phyloP scores from a whole-genome alignment of 2,888 invertebrate genomes.

The Capitulum mitella region DNA sequence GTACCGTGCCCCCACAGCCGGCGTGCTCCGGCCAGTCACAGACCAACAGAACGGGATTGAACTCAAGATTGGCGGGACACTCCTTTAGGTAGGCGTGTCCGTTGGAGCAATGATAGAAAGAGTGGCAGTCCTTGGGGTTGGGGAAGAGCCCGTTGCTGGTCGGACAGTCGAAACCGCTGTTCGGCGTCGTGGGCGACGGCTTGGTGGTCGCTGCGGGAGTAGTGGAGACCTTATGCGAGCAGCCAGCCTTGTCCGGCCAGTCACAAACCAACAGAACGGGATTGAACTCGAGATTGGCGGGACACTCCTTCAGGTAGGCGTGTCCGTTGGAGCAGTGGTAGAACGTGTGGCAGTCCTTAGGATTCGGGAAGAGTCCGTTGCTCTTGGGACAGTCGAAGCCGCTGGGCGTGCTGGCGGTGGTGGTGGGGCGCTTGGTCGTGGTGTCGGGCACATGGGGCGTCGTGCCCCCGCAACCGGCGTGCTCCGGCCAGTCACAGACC shows the following conservation, averaged over 20 bases:
- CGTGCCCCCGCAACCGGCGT: background rate
- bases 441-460: background rate
- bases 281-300: conserved; percentile 34
- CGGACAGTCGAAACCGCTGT: conserved; percentile 25
- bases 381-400: conserved; percentile 27
- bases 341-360: conserved; percentile 33
- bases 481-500: background rate
- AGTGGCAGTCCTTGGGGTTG: conserved; percentile 33
- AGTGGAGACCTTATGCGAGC: background rate
- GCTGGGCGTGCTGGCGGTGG: background rate
- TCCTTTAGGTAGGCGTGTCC: conserved; percentile 29
- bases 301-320: conserved; percentile 33
- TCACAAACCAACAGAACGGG: conserved; percentile 34
- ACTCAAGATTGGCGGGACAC: conserved; percentile 34
- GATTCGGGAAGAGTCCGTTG: conserved; percentile 33
- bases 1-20: conserved; percentile 27
- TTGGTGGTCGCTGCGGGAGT: background rate
- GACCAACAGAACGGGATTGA: conserved; percentile 32
- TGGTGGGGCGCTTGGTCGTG: background rate
- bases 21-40: conserved; percentile 36
- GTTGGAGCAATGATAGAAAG: conserved; percentile 31
- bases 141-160: conserved; percentile 32
- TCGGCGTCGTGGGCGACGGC: background rate
- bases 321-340: conserved; percentile 28
- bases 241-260: conserved; percentile 34